Conservation (phyloP, 2,797 vertebrate genomes). For the Gymnodraco acuticeps region DNA sequence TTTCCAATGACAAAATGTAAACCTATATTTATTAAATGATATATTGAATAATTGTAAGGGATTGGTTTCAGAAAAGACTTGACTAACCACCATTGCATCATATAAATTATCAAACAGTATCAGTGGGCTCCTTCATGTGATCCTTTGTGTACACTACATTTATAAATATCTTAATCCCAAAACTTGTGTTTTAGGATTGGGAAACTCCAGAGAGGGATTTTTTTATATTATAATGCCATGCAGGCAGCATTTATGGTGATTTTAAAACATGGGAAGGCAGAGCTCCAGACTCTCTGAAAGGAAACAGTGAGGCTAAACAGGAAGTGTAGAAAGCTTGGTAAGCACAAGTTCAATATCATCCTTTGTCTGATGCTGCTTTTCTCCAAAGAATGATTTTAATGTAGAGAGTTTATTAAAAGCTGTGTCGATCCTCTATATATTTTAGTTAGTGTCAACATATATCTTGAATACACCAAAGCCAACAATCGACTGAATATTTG, state of each 20-base stretch:
- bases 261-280: background rate
- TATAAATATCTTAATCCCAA: too few species aligned
- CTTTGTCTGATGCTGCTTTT: background rate
- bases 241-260: too few species aligned
- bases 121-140: background rate
- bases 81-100: background rate
- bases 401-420: conserved; percentile 13
- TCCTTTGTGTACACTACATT: background rate
- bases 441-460: conserved; percentile 1
- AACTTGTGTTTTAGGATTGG: background rate
- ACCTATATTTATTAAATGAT: background rate
- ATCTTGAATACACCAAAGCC: conserved; percentile 7
- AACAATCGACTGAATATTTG: background rate
- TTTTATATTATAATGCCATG: too few species aligned
- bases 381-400: background rate
- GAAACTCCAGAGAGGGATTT: background rate
- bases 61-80: background rate
- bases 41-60: background rate
- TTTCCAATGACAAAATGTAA: too few species aligned
- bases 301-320: conserved; percentile 4
- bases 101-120: background rate
- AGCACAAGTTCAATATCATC: background rate
- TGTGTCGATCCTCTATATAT: background rate
- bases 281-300: background rate
- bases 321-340: background rate